Evolutionary conservation across 2,797 vertebrate genomes (phyloP), one percentile per base, ranked within the genome.

Genomic region (Ctenopoma kingsleyae): DNA sequence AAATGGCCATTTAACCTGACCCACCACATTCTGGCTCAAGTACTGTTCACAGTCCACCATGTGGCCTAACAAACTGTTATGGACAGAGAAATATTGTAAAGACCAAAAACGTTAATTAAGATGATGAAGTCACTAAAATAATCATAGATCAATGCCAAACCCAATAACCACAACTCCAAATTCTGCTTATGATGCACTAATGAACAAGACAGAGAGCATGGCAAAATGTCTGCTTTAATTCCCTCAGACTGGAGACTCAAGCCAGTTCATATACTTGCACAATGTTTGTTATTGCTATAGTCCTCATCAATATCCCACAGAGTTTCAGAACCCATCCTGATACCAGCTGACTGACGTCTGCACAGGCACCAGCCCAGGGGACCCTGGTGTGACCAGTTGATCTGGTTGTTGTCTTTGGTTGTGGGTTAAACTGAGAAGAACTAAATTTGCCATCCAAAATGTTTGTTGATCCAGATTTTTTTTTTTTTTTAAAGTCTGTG

Each of bases 211-310:
- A 27, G 61, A 62, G 48, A 67, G 47, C 49, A 43, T 23, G 35
- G 49, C 53, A 19, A 50, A 59, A 72, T 16, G 30, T 23, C 58
- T 54, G 59, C 64, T 80, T 71, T 43, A 43, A 15, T 74, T 74
- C 79, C 70, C 70, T 65, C 70, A 32, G 30, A 32, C 30, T 20
- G 64, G 41, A 27, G 48, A 62, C 73, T 75, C 74, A 74, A 70
- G 72, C 81, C 71, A 78, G 73, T 79, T 63, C 61, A 61, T 69
- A 61, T 36, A 56, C 76, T 82, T 81, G 66, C 77, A 75, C 74
- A 71, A 53, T 78, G 81, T 78, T 81, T 90, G 84, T 90, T 91
- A 93, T 90, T 93, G 91, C 91, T 91, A 71, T 82, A 81, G 84
- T 90, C 87, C 86, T 79, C 59, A 25, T 78, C 47, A 68, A 64